These are phyloP conservation scores for Conchocele bisecta DNA, from an alignment of 2,888 invertebrate species.

Conservation along the genomic window DNA sequence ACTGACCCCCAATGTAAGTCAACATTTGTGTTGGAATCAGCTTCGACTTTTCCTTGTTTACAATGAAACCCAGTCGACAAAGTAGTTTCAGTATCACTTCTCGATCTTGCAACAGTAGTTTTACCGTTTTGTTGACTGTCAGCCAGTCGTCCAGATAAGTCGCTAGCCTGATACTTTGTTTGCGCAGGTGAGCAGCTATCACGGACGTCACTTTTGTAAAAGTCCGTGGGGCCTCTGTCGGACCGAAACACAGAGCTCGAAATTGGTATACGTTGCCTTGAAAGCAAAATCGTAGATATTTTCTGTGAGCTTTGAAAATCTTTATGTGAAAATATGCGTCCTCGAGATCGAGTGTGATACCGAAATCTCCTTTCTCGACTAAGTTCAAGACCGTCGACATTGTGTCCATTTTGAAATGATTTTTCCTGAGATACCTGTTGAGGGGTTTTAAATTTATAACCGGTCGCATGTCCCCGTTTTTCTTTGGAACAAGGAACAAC, in stretches of 20 bases:
- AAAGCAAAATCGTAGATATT: conserved; percentile 30
- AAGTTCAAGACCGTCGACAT: conserved; percentile 36
- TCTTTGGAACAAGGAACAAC: conserved; percentile 28
- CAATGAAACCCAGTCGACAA: conserved; percentile 34
- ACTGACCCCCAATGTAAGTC: conserved; percentile 29
- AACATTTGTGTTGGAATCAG: conserved; percentile 32
- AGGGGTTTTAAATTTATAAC: conserved; percentile 43
- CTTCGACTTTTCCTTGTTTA: conserved; percentile 41
- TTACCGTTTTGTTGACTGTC: conserved; percentile 19
- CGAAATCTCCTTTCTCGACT: conserved; percentile 34
- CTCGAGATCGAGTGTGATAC: conserved; percentile 36
- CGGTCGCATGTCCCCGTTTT: conserved; percentile 20
- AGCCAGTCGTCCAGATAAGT: conserved; percentile 44
- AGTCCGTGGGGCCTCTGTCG: conserved; percentile 11
- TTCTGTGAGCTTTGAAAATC: conserved; percentile 31
- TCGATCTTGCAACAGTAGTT: conserved; percentile 19
- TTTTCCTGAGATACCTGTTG: conserved; percentile 43
- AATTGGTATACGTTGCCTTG: conserved; percentile 34
- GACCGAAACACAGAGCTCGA: conserved; percentile 30
- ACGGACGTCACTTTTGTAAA: conserved; percentile 27
- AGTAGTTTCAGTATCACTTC: conserved; percentile 30
- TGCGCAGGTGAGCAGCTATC: conserved; percentile 18
- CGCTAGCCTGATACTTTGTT: conserved; percentile 16
- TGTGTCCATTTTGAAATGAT: conserved; percentile 46
- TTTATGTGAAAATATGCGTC: conserved; percentile 45